These are phyloP conservation scores for Zonotrichia leucophrys DNA, from an alignment of 2,113 vertebrate species.

Conservation along the genomic window DNA sequence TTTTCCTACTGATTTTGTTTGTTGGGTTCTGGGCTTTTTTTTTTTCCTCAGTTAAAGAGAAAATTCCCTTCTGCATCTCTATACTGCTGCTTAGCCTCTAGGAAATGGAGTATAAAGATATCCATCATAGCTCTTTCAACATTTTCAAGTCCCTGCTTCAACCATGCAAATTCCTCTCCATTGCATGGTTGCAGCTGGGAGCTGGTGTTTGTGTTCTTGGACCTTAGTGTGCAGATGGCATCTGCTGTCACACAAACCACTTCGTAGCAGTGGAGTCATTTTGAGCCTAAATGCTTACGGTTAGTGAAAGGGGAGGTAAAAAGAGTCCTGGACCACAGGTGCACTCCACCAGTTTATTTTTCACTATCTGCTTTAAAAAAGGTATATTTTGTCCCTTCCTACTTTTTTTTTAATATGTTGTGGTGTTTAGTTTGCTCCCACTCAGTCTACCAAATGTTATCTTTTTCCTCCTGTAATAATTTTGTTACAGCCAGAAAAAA, in stretches of 20 bases:
- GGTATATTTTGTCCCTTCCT: rapidly evolving
- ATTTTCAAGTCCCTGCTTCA: not conserved
- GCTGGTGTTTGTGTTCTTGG: not conserved
- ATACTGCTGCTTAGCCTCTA: not conserved
- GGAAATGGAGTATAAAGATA: not conserved
- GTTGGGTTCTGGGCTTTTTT: not conserved
- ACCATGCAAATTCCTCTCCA: not conserved
- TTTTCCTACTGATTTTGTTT: not conserved
- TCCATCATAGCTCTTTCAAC: not conserved
- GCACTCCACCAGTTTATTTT: not conserved
- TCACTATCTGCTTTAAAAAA: not conserved
- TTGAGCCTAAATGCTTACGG: not conserved
- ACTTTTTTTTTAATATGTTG: rapidly evolving
- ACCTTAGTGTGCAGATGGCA: not conserved
- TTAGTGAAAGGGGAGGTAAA: not conserved
- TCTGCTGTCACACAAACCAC: not conserved
- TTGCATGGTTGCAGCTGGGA: not conserved
- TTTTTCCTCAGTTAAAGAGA: not conserved
- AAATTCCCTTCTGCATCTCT: not conserved
- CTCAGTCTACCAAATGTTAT: not conserved
- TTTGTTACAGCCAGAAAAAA: not conserved
- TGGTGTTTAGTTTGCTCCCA: not conserved
- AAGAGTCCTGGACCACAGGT: not conserved
- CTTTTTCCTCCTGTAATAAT: not conserved
- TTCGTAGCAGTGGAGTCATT: rapidly evolving